phyloP scores from a whole-genome alignment of 2,113 vertebrate genomes.

The Tachysurus fulvidraco region DNA sequence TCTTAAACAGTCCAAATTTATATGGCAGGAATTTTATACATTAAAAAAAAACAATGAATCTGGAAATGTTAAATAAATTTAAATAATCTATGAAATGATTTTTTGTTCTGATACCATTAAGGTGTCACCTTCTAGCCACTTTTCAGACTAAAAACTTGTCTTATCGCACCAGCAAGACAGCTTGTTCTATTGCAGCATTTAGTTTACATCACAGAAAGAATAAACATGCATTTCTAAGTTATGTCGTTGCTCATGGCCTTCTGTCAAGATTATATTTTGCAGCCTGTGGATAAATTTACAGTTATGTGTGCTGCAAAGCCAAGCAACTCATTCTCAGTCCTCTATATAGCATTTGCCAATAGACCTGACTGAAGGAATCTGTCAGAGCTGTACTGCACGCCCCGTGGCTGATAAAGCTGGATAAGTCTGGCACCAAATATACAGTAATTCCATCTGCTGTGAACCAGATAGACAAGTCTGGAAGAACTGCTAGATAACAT shows the following conservation, averaged over 20 bases:
- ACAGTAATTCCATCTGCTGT: conserved; percentile 29
- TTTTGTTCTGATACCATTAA: background rate
- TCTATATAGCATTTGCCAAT: conserved; percentile 1
- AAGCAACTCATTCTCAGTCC: conserved; percentile 19
- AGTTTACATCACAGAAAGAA: background rate
- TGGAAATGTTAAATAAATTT: too few relatives aligned
- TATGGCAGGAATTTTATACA: too few relatives aligned
- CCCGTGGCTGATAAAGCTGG: conserved; percentile 24
- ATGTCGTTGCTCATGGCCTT: background rate
- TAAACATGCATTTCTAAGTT: conserved; percentile 17
- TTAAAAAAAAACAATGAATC: too few relatives aligned
- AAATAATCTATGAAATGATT: background rate
- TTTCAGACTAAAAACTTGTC: background rate
- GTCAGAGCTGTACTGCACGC: conserved; percentile 30
- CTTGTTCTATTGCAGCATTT: background rate
- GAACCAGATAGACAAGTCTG: conserved; percentile 14
- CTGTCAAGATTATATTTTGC: conserved; percentile 1
- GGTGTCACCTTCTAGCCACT: too few relatives aligned
- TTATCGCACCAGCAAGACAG: background rate
- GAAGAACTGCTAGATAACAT: background rate
- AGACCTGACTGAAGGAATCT: conserved; percentile 39
- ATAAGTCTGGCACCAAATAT: conserved; percentile 35
- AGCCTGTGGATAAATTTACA: background rate
- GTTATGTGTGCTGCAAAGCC: conserved; percentile 6
- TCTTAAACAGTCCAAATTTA: background rate